Evolutionary conservation across 92 coral and sea anemone species (phyloP).

Genomic region (Plumapathes pennacea): DNA sequence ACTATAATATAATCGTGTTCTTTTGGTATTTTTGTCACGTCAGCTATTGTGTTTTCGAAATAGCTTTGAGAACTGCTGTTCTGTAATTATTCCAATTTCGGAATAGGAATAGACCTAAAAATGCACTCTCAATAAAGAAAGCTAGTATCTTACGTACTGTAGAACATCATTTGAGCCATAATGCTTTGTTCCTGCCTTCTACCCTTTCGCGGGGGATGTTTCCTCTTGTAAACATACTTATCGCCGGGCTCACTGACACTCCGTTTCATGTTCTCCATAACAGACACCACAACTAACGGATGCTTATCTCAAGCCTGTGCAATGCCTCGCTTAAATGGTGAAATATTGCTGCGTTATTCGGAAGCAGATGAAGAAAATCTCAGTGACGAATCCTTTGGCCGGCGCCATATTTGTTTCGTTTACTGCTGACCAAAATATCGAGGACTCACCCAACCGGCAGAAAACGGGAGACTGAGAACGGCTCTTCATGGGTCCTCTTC

Average conservation of each 20-base stretch:
- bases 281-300: not conserved
- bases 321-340: too few relatives aligned
- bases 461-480: too few relatives aligned
- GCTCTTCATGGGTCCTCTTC: too few relatives aligned
- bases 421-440: too few relatives aligned
- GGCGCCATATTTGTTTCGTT: too few relatives aligned
- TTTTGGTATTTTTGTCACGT: too few relatives aligned
- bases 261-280: slow-evolving; percentile 17
- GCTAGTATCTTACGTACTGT: slow-evolving; percentile 50
- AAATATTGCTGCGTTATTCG: too few relatives aligned
- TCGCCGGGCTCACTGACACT: slow-evolving; percentile 31
- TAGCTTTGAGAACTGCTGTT: not conserved
- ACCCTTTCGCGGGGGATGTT: slow-evolving; percentile 28
- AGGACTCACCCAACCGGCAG: too few relatives aligned
- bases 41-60: not conserved
- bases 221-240: slow-evolving; percentile 52
- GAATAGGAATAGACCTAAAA: not conserved
- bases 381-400: too few relatives aligned
- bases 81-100: not conserved
- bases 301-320: not conserved
- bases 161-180: slow-evolving; percentile 95
- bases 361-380: too few relatives aligned
- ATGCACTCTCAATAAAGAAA: not conserved
- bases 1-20: too few relatives aligned
- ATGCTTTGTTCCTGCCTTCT: slow-evolving; percentile 68